Percentiles rank a stretch among this genome's conserved stretches.
Conservation (phyloP, 1,140 invertebrate species). For the Saccostrea glomerata region DNA sequence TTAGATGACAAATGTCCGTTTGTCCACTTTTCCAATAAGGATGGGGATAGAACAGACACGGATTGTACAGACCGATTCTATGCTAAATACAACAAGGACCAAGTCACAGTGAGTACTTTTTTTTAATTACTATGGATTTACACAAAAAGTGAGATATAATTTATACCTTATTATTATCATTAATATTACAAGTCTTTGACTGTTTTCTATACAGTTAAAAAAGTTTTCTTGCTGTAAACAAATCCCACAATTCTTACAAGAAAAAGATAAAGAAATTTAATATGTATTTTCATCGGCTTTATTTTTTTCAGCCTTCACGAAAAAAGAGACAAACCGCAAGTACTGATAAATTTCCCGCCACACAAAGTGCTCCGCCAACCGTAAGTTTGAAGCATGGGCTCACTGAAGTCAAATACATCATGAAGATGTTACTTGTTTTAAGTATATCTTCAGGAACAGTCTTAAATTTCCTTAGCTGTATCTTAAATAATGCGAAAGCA, state of each 20-base stretch:
- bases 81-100: not conserved
- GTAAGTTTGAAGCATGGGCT: not conserved
- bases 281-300: not conserved
- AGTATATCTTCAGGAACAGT: too few relatives aligned
- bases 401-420: too few relatives aligned
- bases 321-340: not conserved
- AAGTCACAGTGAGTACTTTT: not conserved
- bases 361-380: not conserved
- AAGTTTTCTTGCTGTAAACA: not conserved
- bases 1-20: not conserved
- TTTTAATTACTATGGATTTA: not conserved
- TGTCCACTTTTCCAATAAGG: not conserved
- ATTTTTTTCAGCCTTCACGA: not conserved
- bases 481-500: not conserved
- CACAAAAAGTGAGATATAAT: not conserved
- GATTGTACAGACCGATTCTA: constrained; percentile 5
- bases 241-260: too few relatives aligned
- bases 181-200: not conserved
- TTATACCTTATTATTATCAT: not conserved
- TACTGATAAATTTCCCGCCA: not conserved
- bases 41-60: not conserved
- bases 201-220: not conserved
- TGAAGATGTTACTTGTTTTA: not conserved
- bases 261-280: too few relatives aligned
- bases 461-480: not conserved